phyloP scores from a whole-genome alignment of 2,888 invertebrate genomes.

The Papilio gigon region DNA sequence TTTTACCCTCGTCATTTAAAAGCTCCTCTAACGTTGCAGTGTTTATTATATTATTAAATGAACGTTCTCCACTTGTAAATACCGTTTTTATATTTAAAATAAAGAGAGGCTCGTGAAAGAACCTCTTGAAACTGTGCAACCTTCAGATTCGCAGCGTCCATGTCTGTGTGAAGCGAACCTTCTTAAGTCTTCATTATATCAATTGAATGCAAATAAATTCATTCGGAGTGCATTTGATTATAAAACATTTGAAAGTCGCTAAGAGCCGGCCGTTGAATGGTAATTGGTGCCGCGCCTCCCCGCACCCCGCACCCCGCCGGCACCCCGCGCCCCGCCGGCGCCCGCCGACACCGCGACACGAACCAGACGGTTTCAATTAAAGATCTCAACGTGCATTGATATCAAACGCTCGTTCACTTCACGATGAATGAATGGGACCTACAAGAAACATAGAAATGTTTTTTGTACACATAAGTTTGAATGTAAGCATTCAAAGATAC shows the following conservation, averaged over 20 bases:
- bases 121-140: slow-evolving; percentile 1
- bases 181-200: slow-evolving; percentile 13
- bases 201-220: slow-evolving; percentile 24
- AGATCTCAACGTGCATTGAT: slow-evolving; percentile 11
- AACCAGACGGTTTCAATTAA: slow-evolving; percentile 4
- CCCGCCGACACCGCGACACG: slow-evolving; percentile 1
- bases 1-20: neutral
- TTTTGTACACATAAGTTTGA: neutral
- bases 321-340: no score
- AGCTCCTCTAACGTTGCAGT: neutral
- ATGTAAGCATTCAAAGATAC: no score
- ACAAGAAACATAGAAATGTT: neutral
- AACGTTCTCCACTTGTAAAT: neutral
- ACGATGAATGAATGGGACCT: neutral
- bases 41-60: neutral
- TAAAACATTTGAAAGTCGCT: slow-evolving; percentile 20
- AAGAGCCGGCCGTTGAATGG: slow-evolving; percentile 18
- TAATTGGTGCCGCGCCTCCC: no score
- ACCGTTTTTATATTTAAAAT: neutral
- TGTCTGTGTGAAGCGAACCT: neutral
- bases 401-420: neutral
- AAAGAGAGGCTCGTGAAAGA: neutral
- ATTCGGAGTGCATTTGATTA: slow-evolving; percentile 23
- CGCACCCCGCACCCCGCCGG: no score
- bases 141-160: neutral